phyloP scores from a whole-genome alignment of 2,797 vertebrate species.

The Diplodus puntazzo region DNA sequence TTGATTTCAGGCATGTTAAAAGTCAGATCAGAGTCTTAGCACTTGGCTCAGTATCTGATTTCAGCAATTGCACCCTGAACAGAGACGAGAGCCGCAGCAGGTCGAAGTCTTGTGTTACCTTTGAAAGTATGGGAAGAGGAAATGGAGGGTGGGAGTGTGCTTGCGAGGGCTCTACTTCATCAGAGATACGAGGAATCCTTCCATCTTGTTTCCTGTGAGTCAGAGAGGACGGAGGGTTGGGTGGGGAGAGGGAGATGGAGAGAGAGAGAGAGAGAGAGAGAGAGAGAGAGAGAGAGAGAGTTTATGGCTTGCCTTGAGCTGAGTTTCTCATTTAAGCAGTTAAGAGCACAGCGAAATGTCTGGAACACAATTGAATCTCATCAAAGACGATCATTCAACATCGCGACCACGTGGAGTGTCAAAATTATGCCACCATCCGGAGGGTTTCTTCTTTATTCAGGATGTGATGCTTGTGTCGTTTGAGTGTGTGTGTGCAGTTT shows the following conservation, averaged over 20 bases:
- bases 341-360: constrained; percentile 34
- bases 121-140: constrained; percentile 75
- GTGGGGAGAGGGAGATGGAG: constrained; percentile 9
- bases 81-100: neutral
- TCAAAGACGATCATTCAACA: constrained; percentile 25
- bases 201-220: constrained; percentile 90
- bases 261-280: constrained; percentile 24
- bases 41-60: constrained; percentile 1
- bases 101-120: constrained; percentile 79
- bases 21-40: constrained; percentile 6
- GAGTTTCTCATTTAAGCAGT: constrained; percentile 50
- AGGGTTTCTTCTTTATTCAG: constrained; percentile 1
- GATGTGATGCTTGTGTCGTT: neutral
- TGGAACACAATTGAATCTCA: constrained; percentile 28
- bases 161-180: constrained; percentile 82
- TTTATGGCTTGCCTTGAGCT: constrained; percentile 35
- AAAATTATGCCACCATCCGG: constrained; percentile 11
- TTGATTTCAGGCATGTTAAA: neutral
- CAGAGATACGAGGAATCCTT: constrained; percentile 79
- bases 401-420: constrained; percentile 1
- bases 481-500: constrained; percentile 9
- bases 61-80: neutral
- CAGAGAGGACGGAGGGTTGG: constrained; percentile 43
- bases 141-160: constrained; percentile 58
- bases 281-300: neutral